phyloP scores from a whole-genome alignment of 2,888 invertebrate species.

The Calameuta pallipes region DNA sequence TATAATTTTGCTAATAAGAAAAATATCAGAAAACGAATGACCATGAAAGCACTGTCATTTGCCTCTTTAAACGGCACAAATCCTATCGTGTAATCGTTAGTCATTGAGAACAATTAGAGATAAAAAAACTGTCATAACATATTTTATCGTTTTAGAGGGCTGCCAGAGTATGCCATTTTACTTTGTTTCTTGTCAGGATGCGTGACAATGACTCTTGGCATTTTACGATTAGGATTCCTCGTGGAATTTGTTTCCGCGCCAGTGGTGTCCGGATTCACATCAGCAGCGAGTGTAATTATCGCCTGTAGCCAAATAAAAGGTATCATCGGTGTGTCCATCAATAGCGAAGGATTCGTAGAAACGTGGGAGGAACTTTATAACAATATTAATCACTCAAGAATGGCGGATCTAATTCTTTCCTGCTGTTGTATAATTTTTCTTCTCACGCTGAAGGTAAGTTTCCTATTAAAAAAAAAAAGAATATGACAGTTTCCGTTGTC shows the following conservation, averaged over 20 bases:
- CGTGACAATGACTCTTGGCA: conserved; percentile 73
- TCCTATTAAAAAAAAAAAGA: background rate
- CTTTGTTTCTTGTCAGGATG: conserved; percentile 76
- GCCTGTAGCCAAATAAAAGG: conserved; percentile 81
- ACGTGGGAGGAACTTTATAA: conserved; percentile 71
- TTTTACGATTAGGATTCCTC: conserved; percentile 77
- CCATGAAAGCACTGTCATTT: background rate
- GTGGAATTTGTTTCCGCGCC: conserved; percentile 81
- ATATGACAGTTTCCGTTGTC: background rate
- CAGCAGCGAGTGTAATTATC: conserved; percentile 81
- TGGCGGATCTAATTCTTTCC: conserved; percentile 74
- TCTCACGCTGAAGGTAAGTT: conserved; percentile 71
- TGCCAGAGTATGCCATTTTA: conserved; percentile 73
- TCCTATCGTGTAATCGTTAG: background rate
- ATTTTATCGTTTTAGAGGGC: conserved; percentile 48
- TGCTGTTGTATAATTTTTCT: conserved; percentile 72
- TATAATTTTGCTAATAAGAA: background rate
- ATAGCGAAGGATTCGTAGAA: conserved; percentile 72
- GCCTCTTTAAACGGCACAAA: background rate
- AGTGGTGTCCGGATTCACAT: conserved; percentile 81
- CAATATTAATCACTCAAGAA: conserved; percentile 69
- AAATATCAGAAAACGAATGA: background rate
- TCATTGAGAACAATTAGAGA: background rate
- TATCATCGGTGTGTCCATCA: conserved; percentile 73
- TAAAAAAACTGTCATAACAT: background rate